Evolutionary conservation across 1,140 invertebrate species (phyloP).

Genomic region (Yoshiicerus persimilis): DNA sequence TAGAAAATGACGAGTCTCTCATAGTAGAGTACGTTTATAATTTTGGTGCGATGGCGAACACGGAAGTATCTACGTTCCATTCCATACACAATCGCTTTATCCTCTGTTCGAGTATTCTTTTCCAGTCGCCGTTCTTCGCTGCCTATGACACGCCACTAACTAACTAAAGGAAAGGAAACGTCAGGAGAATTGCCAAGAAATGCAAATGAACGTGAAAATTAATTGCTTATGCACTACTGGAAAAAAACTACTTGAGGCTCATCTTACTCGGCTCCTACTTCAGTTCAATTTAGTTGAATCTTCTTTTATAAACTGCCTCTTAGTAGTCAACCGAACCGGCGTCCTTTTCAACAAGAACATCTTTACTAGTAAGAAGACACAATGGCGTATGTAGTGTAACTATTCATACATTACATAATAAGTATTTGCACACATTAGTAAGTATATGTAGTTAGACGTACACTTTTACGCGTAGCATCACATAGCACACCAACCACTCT

Average conservation of each 20-base stretch:
- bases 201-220: conserved; percentile 44
- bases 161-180: conserved; percentile 21
- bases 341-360: not conserved
- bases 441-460: not conserved
- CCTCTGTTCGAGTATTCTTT: not conserved
- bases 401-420: not conserved
- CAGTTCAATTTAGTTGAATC: not conserved
- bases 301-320: not conserved
- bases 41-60: not conserved
- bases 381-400: not conserved
- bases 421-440: not conserved
- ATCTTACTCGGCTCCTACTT: not conserved
- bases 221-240: conserved; percentile 35
- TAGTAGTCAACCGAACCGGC: not conserved
- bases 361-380: not conserved
- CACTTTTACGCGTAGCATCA: not conserved
- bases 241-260: conserved; percentile 12
- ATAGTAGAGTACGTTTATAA: not conserved
- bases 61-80: too few species aligned
- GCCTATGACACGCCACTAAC: not conserved
- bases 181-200: conserved; percentile 43
- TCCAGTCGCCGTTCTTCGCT: not conserved
- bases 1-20: not conserved
- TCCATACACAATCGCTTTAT: not conserved
- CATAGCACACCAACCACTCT: not conserved